Conservation (phyloP, 2,888 invertebrate species). For the Diadromus collaris region DNA sequence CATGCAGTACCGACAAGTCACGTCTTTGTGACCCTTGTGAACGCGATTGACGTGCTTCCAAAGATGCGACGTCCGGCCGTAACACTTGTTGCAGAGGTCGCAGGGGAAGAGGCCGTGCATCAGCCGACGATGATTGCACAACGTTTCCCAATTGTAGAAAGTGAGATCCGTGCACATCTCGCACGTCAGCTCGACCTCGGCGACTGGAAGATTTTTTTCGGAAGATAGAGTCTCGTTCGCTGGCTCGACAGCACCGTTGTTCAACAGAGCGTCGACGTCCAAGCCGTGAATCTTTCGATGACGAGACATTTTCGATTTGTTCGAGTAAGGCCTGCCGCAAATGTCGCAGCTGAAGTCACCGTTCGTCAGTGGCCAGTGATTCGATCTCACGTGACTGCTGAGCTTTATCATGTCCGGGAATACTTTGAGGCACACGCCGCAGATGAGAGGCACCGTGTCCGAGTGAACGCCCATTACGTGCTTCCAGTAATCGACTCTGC, state of each 20-base stretch:
- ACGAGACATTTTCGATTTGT: slow-evolving; percentile 81
- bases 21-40: slow-evolving; percentile 83
- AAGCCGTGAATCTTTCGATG: slow-evolving; percentile 80
- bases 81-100: slow-evolving; percentile 83
- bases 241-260: slow-evolving; percentile 63
- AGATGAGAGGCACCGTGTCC: slow-evolving; percentile 80
- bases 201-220: slow-evolving; percentile 23
- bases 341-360: slow-evolving; percentile 81
- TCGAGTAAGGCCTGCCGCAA: slow-evolving; percentile 81
- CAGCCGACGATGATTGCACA: slow-evolving; percentile 81
- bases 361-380: slow-evolving; percentile 80
- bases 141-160: slow-evolving; percentile 81
- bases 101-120: slow-evolving; percentile 83
- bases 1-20: slow-evolving; percentile 83
- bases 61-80: slow-evolving; percentile 83
- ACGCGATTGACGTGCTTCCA: slow-evolving; percentile 85
- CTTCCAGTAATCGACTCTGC: slow-evolving; percentile 81
- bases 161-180: slow-evolving; percentile 75
- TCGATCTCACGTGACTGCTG: slow-evolving; percentile 78
- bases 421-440: slow-evolving; percentile 81
- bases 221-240: slow-evolving; percentile 39
- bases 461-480: slow-evolving; percentile 81
- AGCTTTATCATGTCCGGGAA: slow-evolving; percentile 79
- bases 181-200: slow-evolving; percentile 71
- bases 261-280: slow-evolving; percentile 65